Evolutionary conservation across 2,888 invertebrate species (phyloP).

Genomic region (Blastobasis adustella): DNA sequence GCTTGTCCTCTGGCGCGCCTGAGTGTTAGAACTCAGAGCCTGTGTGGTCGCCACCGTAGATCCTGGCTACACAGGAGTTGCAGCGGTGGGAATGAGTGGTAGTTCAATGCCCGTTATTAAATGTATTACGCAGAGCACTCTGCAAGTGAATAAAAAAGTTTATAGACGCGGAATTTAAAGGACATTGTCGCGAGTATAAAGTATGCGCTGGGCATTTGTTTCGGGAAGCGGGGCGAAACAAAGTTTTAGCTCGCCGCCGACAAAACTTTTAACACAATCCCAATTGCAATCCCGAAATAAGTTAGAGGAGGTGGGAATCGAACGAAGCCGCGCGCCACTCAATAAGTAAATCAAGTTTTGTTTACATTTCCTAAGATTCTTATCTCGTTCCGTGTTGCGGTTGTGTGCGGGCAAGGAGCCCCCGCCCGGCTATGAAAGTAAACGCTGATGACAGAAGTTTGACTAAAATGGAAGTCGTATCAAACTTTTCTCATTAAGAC

Average conservation of each 20-base stretch:
- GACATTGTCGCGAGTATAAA: background rate
- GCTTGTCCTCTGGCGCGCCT: no score
- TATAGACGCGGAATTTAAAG: background rate
- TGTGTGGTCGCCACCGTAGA: no score
- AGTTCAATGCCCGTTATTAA: no score
- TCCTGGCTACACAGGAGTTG: no score
- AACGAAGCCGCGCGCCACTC: constrained; percentile 33
- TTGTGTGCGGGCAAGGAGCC: constrained; percentile 24
- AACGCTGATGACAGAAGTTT: constrained; percentile 67
- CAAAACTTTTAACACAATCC: constrained; percentile 60
- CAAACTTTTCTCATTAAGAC: constrained; percentile 73
- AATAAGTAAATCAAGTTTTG: constrained; percentile 56
- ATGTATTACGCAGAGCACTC: no score
- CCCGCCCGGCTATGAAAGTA: constrained; percentile 51
- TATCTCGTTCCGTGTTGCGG: constrained; percentile 34
- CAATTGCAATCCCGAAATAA: constrained; percentile 47
- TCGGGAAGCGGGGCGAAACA: constrained; percentile 26
- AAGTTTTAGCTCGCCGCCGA: constrained; percentile 36
- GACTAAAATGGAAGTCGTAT: constrained; percentile 67
- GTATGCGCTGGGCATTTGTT: background rate
- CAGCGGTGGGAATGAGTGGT: no score
- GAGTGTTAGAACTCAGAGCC: no score
- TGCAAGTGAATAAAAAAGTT: background rate
- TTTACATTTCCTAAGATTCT: constrained; percentile 52
- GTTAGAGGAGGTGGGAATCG: constrained; percentile 45